phyloP scores from a whole-genome alignment of 2,888 invertebrate genomes.

The Epistrophe eligans region DNA sequence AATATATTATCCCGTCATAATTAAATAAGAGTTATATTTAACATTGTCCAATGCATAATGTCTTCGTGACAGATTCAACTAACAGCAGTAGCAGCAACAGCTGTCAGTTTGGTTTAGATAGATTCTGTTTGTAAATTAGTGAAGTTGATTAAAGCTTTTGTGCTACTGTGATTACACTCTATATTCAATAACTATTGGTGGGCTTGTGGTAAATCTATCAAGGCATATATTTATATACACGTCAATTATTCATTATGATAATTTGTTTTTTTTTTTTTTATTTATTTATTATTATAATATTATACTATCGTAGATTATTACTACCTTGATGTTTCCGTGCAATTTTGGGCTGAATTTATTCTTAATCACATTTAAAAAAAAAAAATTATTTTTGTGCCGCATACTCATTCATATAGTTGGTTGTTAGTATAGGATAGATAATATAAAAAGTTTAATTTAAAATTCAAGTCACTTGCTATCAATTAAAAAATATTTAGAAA shows the following conservation, averaged over 20 bases:
- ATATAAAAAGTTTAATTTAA: constrained; percentile 39
- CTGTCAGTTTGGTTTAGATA: constrained; percentile 45
- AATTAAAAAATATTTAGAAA: constrained; percentile 42
- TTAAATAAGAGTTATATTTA: constrained; percentile 62
- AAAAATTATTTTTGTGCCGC: constrained; percentile 50
- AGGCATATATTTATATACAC: constrained; percentile 54
- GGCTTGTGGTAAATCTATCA: constrained; percentile 4
- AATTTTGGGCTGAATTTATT: constrained; percentile 57
- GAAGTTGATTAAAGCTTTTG: constrained; percentile 23
- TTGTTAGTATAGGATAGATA: background rate
- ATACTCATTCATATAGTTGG: background rate
- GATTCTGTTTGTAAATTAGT: constrained; percentile 13
- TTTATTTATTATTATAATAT: constrained; percentile 56
- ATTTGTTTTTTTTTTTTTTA: constrained; percentile 27
- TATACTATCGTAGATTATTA: constrained; percentile 64
- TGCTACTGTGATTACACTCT: constrained; percentile 34
- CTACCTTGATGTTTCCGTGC: constrained; percentile 62
- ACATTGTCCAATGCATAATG: constrained; percentile 63
- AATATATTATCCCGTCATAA: constrained; percentile 51
- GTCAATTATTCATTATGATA: constrained; percentile 63
- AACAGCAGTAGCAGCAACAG: constrained; percentile 5
- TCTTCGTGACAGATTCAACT: constrained; percentile 47
- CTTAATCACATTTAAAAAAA: constrained; percentile 52
- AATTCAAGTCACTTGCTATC: constrained; percentile 56
- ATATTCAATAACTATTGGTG: constrained; percentile 31